Evolutionary conservation across 1,140 invertebrate species (phyloP).

Genomic region (Drosophila pseudoananassae): DNA sequence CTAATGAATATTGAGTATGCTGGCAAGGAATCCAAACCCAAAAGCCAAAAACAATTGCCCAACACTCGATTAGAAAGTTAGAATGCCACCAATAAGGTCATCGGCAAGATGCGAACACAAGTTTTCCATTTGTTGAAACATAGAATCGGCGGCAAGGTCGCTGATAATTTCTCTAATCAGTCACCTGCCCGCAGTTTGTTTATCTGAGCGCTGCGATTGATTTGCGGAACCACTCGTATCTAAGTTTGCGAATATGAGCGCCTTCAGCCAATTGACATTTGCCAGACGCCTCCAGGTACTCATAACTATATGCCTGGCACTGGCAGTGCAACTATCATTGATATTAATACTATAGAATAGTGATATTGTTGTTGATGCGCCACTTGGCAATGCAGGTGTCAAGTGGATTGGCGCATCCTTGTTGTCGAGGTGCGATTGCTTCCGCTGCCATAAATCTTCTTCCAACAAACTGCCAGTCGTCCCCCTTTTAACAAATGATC

Average conservation of each 20-base stretch:
- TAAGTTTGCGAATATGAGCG: conserved; percentile 31
- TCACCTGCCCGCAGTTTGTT: conserved; percentile 55
- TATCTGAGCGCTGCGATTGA: conserved; percentile 38
- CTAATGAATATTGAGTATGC: conserved; percentile 46
- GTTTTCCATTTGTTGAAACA: conserved; percentile 68
- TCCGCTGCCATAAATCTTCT: conserved; percentile 73
- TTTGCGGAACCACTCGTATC: conserved; percentile 64
- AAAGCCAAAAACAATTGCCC: conserved; percentile 11
- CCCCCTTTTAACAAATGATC: conserved; percentile 25
- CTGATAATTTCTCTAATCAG: conserved; percentile 75
- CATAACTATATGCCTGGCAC: conserved; percentile 45
- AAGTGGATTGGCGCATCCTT: conserved; percentile 65
- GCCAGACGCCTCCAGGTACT: conserved; percentile 12
- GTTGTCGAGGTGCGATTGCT: conserved; percentile 33
- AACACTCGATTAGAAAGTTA: conserved; percentile 36
- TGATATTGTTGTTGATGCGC: conserved; percentile 15
- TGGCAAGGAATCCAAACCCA: not conserved
- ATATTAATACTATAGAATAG: conserved; percentile 20
- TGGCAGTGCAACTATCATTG: conserved; percentile 48
- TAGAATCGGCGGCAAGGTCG: conserved; percentile 39
- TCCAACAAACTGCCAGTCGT: conserved; percentile 8
- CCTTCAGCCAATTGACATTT: conserved; percentile 51
- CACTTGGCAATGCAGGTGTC: conserved; percentile 47
- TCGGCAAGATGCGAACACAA: conserved; percentile 39
- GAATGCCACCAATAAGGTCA: conserved; percentile 32